Conservation (phyloP, 2,797 vertebrate species). For the Acrocephalus scirpaceus region DNA sequence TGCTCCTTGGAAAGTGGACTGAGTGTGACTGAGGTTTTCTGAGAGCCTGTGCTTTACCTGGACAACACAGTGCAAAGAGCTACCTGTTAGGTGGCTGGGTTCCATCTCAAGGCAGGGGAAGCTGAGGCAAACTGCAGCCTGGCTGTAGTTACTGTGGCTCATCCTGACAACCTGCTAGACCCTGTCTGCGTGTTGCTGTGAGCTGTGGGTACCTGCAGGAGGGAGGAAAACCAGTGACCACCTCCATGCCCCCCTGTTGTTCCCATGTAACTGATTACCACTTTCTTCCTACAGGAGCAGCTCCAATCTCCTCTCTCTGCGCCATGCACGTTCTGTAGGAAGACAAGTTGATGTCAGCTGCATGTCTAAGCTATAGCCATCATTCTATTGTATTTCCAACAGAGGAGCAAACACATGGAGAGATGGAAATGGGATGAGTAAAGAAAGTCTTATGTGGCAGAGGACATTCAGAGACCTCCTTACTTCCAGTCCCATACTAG, state of each 20-base stretch:
- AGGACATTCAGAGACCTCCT: not conserved
- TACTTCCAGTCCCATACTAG: not conserved
- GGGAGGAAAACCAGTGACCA: not conserved
- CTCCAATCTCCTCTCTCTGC: not conserved
- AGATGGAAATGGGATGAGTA: not conserved
- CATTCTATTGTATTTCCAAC: not conserved
- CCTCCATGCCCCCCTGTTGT: not conserved
- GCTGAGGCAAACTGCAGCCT: not conserved
- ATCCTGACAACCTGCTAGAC: not conserved
- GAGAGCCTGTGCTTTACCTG: not conserved
- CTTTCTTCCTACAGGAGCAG: not conserved
- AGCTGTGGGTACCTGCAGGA: not conserved
- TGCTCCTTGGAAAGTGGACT: not conserved
- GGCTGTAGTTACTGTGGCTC: not conserved
- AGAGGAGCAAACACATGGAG: not conserved
- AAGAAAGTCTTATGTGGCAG: not conserved
- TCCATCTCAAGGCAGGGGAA: not conserved
- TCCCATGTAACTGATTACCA: not conserved
- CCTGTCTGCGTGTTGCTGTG: fast-evolving
- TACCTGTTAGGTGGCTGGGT: not conserved
- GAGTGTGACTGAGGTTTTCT: not conserved
- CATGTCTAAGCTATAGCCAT: not conserved
- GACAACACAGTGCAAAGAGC: not conserved
- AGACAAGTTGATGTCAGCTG: fast-evolving
- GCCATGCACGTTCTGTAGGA: not conserved